Base-by-base conservation (phyloP, 2,888 invertebrate genomes). In the Agrochola macilenta region DNA sequence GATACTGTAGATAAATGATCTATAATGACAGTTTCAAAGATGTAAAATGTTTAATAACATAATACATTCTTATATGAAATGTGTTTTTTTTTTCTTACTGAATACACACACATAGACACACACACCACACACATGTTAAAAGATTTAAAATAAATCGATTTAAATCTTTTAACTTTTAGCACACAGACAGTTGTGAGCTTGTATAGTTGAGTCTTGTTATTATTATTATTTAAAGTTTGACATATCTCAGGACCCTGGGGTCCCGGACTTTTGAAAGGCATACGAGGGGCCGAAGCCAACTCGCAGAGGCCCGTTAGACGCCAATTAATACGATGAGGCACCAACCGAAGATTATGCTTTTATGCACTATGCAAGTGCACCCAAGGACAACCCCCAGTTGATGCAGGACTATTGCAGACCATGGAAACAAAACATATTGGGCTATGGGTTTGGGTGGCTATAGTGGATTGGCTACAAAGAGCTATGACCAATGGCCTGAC, bases 1-100 rank as follows among this genome's bases (percentile, higher is more conserved):
- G 69, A 43, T 70, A 66, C 30, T 66, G 66, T 14, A 66, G 49
- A 49, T 66, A 66, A 49, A 66, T 66, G 12, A 49, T 46, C 66
- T 30, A 14, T 2, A 26, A 46, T 12, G 7, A 14, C 49, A 30
- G 66, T 30, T 26, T 30, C 4, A 14, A 43, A 39, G 39, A 39
- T 61, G 35, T 61, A 14, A 63, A 14, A 63, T 65, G 43, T 65
- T 11, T 65, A 11, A n/a, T 17, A n/a, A 9, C 39, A 43, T 9
- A n/a, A 11, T 43, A 65, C n/a, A 65, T 43, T 65, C 9, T 11
- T 43, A 43, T 2, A 65, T 26, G 11, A 11, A n/a, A n/a, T 43
- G 3, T 43, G 11, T 20, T 20, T 64, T 64, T 5, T n/a, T 17
- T 11, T 43, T 26, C 26, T 43, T 5, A 39, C n/a, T 65, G 5